These are phyloP conservation scores for Gerosis bhagava DNA, from an alignment of 2,888 invertebrate species.

Conservation along the genomic window DNA sequence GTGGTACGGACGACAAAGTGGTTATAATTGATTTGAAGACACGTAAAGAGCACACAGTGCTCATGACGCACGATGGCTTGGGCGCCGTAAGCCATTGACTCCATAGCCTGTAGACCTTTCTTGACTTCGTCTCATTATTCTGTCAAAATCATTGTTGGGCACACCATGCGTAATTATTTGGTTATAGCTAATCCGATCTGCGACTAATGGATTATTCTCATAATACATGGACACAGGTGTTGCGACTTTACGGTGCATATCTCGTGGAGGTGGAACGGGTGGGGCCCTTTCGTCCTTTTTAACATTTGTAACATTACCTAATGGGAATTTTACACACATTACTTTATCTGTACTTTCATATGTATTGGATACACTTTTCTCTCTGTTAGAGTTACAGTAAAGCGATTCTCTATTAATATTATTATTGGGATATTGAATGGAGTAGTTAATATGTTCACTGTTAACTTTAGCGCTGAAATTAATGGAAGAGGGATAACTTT, in stretches of 20 bases:
- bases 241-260: slow-evolving; percentile 84
- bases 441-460: slow-evolving; percentile 78
- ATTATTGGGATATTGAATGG: slow-evolving; percentile 66
- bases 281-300: slow-evolving; percentile 80
- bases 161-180: slow-evolving; percentile 63
- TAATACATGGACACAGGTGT: slow-evolving; percentile 77
- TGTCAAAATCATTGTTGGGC: slow-evolving; percentile 73
- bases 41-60: no score
- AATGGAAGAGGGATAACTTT: slow-evolving; percentile 78
- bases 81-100: slow-evolving; percentile 69
- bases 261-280: slow-evolving; percentile 91
- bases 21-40: no score
- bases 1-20: no score
- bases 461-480: slow-evolving; percentile 80
- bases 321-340: slow-evolving; percentile 76
- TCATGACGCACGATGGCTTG: no score
- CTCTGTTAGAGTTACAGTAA: slow-evolving; percentile 63
- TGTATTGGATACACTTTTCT: slow-evolving; percentile 58
- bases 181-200: slow-evolving; percentile 54
- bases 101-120: slow-evolving; percentile 69
- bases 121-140: slow-evolving; percentile 75
- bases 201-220: slow-evolving; percentile 61
- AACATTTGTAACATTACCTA: slow-evolving; percentile 70
- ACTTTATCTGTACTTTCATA: slow-evolving; percentile 68
- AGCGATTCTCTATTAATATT: slow-evolving; percentile 62